phyloP scores from a whole-genome alignment of 2,888 invertebrate species.

The Sarcophaga subvicina region DNA sequence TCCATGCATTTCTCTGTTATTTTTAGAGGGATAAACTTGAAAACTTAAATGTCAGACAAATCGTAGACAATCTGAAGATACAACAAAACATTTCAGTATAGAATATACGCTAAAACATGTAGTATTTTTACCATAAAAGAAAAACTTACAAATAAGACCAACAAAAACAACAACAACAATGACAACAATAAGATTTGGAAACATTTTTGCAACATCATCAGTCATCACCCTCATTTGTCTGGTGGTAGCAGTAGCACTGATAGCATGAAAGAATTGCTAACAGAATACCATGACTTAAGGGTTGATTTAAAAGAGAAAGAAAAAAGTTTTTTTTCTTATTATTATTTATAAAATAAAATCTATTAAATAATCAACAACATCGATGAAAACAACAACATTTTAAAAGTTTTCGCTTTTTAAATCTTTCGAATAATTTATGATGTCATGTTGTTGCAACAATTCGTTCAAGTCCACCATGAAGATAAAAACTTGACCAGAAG shows the following conservation, averaged over 20 bases:
- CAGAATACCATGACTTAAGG: slow-evolving; percentile 39
- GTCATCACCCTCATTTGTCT: slow-evolving; percentile 76
- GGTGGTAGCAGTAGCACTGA: not conserved
- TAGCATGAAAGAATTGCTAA: not conserved
- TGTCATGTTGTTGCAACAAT: not conserved
- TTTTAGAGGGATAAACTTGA: slow-evolving; percentile 40
- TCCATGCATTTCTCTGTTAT: not conserved
- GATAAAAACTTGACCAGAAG: not conserved
- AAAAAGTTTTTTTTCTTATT: not conserved
- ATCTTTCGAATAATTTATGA: not conserved
- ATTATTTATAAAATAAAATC: not conserved
- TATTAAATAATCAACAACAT: not conserved
- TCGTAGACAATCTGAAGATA: slow-evolving; percentile 41
- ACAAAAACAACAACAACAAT: not conserved
- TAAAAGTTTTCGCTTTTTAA: not conserved
- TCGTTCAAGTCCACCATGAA: not conserved
- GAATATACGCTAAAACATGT: slow-evolving; percentile 33
- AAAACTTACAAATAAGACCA: slow-evolving; percentile 33
- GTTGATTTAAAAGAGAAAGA: slow-evolving; percentile 28
- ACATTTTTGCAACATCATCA: slow-evolving; percentile 73
- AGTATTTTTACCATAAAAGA: slow-evolving; percentile 12
- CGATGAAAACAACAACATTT: not conserved
- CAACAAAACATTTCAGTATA: not conserved
- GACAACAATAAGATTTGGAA: not conserved
- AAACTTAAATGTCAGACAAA: slow-evolving; percentile 62